Conservation (phyloP, 2,113 vertebrate species). For the Illadopsis cleaveri region DNA sequence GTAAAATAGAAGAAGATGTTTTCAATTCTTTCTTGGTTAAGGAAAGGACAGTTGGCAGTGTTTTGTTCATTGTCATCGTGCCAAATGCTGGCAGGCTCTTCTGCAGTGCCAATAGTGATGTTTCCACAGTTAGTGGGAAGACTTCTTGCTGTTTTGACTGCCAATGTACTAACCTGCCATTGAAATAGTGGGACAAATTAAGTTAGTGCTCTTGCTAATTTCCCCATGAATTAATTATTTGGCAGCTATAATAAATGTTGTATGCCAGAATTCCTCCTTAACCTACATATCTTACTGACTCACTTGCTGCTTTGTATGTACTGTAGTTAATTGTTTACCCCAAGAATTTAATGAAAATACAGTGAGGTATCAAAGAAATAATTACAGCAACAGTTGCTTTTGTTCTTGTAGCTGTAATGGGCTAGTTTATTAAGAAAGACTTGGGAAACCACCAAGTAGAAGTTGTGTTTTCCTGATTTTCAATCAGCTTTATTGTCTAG, state of each 20-base stretch:
- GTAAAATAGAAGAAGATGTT: neutral
- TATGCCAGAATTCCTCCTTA: neutral
- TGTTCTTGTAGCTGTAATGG: neutral
- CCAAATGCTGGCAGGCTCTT: neutral
- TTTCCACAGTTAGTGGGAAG: neutral
- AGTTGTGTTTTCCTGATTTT: neutral
- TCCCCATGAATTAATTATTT: neutral
- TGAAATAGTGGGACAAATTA: neutral
- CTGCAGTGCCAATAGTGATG: neutral
- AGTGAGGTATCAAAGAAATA: neutral
- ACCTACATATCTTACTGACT: neutral
- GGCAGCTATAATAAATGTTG: neutral
- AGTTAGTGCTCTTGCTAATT: neutral
- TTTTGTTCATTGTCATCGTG: rapidly evolving
- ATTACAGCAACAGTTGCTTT: neutral
- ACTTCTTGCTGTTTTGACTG: neutral
- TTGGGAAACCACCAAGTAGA: neutral
- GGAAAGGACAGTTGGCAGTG: neutral
- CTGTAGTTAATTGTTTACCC: neutral
- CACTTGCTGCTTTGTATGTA: neutral
- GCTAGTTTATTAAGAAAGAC: neutral
- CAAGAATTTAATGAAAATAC: neutral
- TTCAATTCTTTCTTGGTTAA: neutral
- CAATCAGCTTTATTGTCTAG: neutral
- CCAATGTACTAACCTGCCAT: neutral